Conservation (phyloP, 2,113 vertebrate species). For the Microtus ochrogaster region DNA sequence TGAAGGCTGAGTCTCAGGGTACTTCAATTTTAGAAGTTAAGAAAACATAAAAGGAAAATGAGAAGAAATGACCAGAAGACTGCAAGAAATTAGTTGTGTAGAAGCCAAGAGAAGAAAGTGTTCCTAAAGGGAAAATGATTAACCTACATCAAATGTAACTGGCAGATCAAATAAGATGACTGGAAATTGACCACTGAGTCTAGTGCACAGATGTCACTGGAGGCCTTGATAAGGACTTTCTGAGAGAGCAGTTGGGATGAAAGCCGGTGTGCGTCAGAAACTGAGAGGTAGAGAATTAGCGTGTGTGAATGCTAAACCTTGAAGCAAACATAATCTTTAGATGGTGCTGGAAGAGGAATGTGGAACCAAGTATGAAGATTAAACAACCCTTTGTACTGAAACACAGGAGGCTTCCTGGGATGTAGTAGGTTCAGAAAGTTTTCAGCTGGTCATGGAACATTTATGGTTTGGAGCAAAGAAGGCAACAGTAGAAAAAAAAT, state of each 20-base stretch:
- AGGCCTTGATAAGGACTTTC: slow-evolving; percentile 26
- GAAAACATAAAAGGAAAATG: slow-evolving; percentile 43
- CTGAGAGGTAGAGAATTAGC: not conserved
- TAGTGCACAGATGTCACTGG: not conserved
- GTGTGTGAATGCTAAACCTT: not conserved
- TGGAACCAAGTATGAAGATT: not conserved
- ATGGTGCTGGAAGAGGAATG: not conserved
- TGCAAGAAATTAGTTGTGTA: slow-evolving; percentile 17
- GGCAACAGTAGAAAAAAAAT: not conserved
- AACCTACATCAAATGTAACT: slow-evolving; percentile 23
- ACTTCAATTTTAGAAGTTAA: not conserved
- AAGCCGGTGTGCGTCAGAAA: not conserved
- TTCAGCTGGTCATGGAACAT: not conserved
- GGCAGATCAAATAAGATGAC: slow-evolving; percentile 10
- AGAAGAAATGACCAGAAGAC: slow-evolving; percentile 16
- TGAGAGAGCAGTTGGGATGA: slow-evolving; percentile 15
- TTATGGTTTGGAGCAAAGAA: not conserved
- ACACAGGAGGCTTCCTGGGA: not conserved
- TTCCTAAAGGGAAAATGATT: slow-evolving; percentile 43
- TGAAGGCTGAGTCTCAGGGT: not conserved
- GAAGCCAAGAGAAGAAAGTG: slow-evolving; percentile 16
- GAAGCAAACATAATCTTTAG: not conserved
- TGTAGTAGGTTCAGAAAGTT: not conserved
- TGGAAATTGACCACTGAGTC: slow-evolving; percentile 2
- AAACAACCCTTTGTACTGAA: not conserved